phyloP scores from a whole-genome alignment of 2,113 vertebrate genomes.

The Podilymbus podiceps region DNA sequence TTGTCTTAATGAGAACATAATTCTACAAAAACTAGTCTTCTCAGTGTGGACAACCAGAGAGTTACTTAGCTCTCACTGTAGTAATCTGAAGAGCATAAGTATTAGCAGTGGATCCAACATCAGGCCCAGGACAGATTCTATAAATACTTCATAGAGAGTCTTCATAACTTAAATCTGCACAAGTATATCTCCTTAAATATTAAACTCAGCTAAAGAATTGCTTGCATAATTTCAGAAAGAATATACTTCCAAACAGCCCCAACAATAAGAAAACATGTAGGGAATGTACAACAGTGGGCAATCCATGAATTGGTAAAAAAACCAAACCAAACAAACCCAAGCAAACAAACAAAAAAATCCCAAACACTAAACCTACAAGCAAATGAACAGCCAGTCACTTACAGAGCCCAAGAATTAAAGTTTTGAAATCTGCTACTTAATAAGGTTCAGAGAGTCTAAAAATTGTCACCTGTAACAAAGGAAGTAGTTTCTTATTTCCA shows the following conservation, averaged over 20 bases:
- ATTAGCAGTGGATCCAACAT: neutral
- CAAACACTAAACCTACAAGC: neutral
- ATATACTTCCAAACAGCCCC: neutral
- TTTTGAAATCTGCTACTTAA: neutral
- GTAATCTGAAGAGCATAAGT: neutral
- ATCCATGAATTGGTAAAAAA: neutral
- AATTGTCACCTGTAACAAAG: neutral
- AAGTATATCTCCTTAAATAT: neutral
- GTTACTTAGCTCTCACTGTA: neutral
- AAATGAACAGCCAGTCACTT: neutral
- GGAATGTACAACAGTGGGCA: neutral
- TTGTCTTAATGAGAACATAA: neutral
- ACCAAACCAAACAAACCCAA: too few relatives aligned
- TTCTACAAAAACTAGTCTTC: neutral
- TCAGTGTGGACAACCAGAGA: neutral
- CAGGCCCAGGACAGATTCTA: neutral
- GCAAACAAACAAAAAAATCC: too few relatives aligned
- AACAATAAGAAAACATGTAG: neutral
- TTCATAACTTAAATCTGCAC: neutral
- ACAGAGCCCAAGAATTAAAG: neutral
- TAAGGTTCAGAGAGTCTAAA: neutral
- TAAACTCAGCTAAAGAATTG: neutral
- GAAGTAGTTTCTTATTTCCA: conserved; percentile 28
- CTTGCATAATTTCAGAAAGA: neutral
- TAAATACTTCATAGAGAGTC: neutral